phyloP scores from a whole-genome alignment of 2,797 vertebrate species.

The Leucoraja ocellata region DNA sequence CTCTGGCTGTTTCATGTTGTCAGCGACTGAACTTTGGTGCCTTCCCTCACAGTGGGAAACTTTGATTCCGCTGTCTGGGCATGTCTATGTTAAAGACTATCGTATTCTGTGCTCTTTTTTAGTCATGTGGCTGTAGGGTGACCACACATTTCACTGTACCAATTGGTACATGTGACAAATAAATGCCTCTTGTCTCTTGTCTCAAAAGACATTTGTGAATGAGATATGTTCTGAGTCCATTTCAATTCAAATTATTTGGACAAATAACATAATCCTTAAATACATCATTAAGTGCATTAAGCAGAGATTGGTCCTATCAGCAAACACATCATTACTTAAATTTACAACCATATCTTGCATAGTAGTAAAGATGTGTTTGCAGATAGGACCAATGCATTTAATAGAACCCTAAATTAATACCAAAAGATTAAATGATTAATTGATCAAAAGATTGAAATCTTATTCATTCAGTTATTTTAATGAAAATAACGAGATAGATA shows the following conservation, averaged over 20 bases:
- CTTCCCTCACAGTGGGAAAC: no score
- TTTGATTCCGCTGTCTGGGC: no score
- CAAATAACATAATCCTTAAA: neutral
- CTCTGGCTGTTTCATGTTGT: no score
- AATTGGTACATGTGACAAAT: no score
- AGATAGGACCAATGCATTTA: neutral
- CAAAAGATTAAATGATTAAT: neutral
- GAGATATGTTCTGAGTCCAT: neutral
- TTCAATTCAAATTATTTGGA: neutral
- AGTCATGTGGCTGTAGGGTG: no score
- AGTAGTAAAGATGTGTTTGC: neutral
- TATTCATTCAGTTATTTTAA: neutral
- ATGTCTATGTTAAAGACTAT: no score
- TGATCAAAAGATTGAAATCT: neutral
- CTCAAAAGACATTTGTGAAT: neutral
- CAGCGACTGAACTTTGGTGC: no score
- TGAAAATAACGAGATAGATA: neutral
- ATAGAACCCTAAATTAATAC: neutral
- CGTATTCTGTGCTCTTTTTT: no score
- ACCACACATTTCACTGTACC: no score
- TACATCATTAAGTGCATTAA: neutral
- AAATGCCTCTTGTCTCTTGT: no score
- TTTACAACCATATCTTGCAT: neutral
- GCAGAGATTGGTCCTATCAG: no score
- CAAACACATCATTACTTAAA: no score